Percentiles rank a stretch among this genome's conserved stretches.
phyloP scores from a whole-genome alignment of 2,797 vertebrate genomes.

The Heliangelus exortis region DNA sequence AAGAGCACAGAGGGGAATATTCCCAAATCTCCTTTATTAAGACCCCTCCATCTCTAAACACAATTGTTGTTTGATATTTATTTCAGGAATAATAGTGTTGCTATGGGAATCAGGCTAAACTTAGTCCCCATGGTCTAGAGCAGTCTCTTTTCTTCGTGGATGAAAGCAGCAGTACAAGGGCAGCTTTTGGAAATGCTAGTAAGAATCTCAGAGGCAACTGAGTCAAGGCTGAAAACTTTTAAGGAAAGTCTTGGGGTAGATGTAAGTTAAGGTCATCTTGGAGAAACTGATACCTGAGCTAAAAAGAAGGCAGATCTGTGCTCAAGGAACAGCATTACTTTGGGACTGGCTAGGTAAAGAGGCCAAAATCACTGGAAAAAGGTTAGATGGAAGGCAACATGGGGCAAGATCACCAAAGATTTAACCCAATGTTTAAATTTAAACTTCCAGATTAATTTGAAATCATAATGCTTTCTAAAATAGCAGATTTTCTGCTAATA shows the following conservation, averaged over 20 bases:
- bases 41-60: background rate
- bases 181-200: background rate
- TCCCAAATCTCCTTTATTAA: constrained; percentile 38
- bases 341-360: background rate
- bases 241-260: background rate
- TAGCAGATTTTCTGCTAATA: background rate
- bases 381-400: background rate
- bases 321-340: background rate
- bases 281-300: background rate
- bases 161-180: background rate
- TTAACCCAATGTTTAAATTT: background rate
- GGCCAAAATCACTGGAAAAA: background rate
- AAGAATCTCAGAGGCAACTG: background rate
- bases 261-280: background rate
- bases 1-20: background rate
- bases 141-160: background rate
- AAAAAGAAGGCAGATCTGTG: background rate
- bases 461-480: background rate
- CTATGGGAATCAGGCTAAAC: constrained; percentile 1
- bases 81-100: constrained; percentile 1
- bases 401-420: background rate
- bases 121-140: background rate
- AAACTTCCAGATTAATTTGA: background rate
- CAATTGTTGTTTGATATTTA: background rate
- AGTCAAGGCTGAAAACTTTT: background rate